Percentiles rank a stretch among this genome's conserved stretches.
phyloP scores from a whole-genome alignment of 1,140 invertebrate genomes.

The Leptinotarsa lineolata region DNA sequence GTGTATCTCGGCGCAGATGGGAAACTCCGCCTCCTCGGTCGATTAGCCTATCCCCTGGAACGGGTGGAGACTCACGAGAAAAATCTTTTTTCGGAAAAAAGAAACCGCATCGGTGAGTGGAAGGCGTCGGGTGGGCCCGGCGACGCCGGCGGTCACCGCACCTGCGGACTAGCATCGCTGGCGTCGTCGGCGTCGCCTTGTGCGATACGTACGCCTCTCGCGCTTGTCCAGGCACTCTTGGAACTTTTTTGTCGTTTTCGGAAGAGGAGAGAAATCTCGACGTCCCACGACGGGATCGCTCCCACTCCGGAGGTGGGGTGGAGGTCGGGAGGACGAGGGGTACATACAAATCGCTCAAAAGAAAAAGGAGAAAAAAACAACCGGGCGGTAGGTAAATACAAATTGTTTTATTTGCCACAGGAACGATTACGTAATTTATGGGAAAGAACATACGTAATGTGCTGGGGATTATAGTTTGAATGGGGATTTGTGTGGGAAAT shows the following conservation, averaged over 20 bases:
- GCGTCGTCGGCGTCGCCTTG: constrained; percentile 51
- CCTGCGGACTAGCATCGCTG: constrained; percentile 53
- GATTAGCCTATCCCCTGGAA: constrained; percentile 53
- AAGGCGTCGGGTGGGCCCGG: constrained; percentile 40
- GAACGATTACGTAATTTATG: neutral
- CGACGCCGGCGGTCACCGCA: constrained; percentile 62
- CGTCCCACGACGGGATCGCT: constrained; percentile 5
- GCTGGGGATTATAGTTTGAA: neutral
- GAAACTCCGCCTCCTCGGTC: constrained; percentile 36
- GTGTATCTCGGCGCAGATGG: constrained; percentile 29
- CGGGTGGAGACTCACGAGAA: constrained; percentile 57
- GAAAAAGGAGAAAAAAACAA: neutral
- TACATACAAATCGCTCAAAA: neutral
- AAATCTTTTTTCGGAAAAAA: constrained; percentile 55
- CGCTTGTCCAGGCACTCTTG: constrained; percentile 17
- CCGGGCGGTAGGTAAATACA: neutral
- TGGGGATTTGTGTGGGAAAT: neutral
- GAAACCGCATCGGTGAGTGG: constrained; percentile 53
- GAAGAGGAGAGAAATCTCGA: constrained; percentile 9
- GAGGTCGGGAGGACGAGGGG: constrained; percentile 3
- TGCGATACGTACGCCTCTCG: constrained; percentile 39
- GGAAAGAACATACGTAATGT: neutral
- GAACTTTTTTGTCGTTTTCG: constrained; percentile 7
- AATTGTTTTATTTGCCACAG: neutral
- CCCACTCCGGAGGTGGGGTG: constrained; percentile 16